Evolutionary conservation across 2,888 invertebrate species (phyloP).

Genomic region (Sialis lutaria): DNA sequence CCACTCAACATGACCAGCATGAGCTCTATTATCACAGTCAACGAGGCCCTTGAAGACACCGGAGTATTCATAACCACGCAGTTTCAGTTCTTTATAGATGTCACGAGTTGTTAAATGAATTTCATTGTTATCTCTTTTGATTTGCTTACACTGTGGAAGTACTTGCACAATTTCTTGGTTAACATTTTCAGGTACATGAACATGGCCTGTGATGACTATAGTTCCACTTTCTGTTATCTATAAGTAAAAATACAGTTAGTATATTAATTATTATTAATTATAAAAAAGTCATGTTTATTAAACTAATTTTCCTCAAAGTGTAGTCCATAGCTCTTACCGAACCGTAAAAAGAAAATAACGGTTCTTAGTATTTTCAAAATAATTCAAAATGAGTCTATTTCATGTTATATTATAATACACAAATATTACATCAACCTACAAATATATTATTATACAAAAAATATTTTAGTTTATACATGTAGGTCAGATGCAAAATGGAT

Average conservation of each 20-base stretch:
- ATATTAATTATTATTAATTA: too few relatives aligned
- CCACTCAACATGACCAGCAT: conserved; percentile 16
- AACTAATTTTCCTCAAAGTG: too few relatives aligned
- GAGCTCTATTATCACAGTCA: conserved; percentile 16
- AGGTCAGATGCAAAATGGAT: too few relatives aligned
- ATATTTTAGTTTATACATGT: too few relatives aligned
- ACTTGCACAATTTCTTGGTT: conserved; percentile 32
- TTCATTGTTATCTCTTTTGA: conserved; percentile 22
- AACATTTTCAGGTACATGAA: conserved; percentile 38
- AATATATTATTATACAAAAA: too few relatives aligned
- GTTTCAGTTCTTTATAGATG: conserved; percentile 49
- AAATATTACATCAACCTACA: too few relatives aligned
- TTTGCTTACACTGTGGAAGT: conserved; percentile 23
- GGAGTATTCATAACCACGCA: conserved; percentile 43
- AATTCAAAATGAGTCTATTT: too few relatives aligned
- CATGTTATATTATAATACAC: too few relatives aligned
- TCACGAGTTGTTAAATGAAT: conserved; percentile 40
- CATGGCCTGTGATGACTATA: conserved; percentile 50
- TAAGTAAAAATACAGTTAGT: conserved; percentile 6
- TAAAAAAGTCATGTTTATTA: too few relatives aligned
- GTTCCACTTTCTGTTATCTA: conserved; percentile 50
- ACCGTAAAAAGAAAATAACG: too few relatives aligned
- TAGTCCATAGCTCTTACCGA: too few relatives aligned
- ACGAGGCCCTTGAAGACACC: conserved; percentile 20
- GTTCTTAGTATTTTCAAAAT: too few relatives aligned